Conservation (phyloP, 2,888 invertebrate species). For the Sussaba pulchella region DNA sequence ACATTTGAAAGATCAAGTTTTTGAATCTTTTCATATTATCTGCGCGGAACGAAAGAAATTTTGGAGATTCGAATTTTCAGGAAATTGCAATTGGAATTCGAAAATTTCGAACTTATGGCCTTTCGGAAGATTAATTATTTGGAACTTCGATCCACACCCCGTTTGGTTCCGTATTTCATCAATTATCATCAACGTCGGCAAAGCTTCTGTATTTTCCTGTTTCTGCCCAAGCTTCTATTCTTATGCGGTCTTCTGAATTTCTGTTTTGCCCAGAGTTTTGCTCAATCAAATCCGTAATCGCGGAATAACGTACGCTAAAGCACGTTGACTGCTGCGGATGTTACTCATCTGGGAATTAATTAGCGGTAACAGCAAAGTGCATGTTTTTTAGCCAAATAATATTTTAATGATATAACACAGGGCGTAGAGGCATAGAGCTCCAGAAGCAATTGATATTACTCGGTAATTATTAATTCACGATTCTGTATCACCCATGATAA, state of each 20-base stretch:
- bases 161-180: slow-evolving; percentile 66
- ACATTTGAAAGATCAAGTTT: too few species aligned
- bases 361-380: background rate
- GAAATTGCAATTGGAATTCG: too few species aligned
- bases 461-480: background rate
- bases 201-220: background rate
- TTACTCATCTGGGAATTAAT: slow-evolving; percentile 2
- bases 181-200: slow-evolving; percentile 64
- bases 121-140: too few species aligned
- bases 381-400: background rate
- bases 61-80: too few species aligned
- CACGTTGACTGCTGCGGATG: background rate
- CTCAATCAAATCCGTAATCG: slow-evolving; percentile 6
- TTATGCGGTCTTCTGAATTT: slow-evolving; percentile 21
- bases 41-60: too few species aligned
- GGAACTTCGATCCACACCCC: too few species aligned
- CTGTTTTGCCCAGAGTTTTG: background rate
- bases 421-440: background rate
- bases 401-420: background rate
- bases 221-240: slow-evolving; percentile 4
- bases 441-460: background rate
- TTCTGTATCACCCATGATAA: background rate
- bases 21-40: too few species aligned
- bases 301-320: slow-evolving; percentile 8
- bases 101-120: too few species aligned